These are phyloP conservation scores for Mylabris phalerata DNA, from an alignment of 1,140 invertebrate genomes.

Conservation along the genomic window DNA sequence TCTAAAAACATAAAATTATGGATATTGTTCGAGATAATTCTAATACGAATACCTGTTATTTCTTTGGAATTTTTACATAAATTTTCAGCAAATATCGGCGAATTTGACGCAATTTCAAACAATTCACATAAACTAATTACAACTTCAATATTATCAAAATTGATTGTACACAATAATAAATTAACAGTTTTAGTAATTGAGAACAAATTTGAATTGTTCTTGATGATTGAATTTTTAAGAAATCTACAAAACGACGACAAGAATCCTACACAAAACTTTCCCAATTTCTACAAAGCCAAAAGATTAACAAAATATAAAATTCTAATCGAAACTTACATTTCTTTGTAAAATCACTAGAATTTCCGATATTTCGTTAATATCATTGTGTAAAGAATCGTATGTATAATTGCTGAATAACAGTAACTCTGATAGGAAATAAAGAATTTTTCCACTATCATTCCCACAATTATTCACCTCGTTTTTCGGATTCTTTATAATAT, in stretches of 20 bases:
- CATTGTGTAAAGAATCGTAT: conserved; percentile 18
- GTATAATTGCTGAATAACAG: conserved; percentile 17
- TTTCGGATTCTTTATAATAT: conserved; percentile 1
- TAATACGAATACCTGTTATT: not conserved
- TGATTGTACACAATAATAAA: conserved; percentile 17
- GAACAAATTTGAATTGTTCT: conserved; percentile 9
- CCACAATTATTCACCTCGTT: conserved; percentile 1
- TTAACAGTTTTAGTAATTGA: conserved; percentile 9
- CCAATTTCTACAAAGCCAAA: conserved; percentile 25
- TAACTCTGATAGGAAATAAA: conserved; percentile 18
- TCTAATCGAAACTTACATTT: no score
- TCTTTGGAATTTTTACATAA: conserved; percentile 8
- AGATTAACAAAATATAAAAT: not conserved
- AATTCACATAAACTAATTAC: no score
- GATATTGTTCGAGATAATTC: not conserved
- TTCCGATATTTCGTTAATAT: conserved; percentile 15
- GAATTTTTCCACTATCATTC: conserved; percentile 10
- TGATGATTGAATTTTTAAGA: conserved; percentile 20
- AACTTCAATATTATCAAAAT: not conserved
- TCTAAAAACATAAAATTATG: conserved; percentile 9
- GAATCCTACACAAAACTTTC: conserved; percentile 9
- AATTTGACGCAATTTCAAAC: no score
- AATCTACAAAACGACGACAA: conserved; percentile 3
- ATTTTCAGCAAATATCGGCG: not conserved
- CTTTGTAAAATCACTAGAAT: not conserved